These are phyloP conservation scores for Discoglossus pictus DNA, from an alignment of 2,797 vertebrate genomes.

Conservation along the genomic window DNA sequence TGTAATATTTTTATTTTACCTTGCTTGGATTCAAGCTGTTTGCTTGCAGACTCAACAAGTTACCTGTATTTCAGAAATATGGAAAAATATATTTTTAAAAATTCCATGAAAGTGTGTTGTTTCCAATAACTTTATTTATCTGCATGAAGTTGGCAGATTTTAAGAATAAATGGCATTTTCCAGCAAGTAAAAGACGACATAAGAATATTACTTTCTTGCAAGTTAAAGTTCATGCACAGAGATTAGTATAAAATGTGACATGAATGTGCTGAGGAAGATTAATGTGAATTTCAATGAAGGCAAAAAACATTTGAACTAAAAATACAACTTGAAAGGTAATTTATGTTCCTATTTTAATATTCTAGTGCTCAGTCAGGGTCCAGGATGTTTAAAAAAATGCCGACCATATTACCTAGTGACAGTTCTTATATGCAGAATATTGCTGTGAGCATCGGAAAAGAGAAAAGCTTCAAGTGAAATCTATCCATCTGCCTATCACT, in stretches of 20 bases:
- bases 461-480: slow-evolving; percentile 52
- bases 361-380: slow-evolving; percentile 14
- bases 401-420: slow-evolving; percentile 44
- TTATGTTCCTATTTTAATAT: slow-evolving; percentile 47
- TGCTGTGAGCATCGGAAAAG: slow-evolving; percentile 42
- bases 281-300: slow-evolving; percentile 6
- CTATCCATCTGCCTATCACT: slow-evolving; percentile 57
- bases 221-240: slow-evolving; percentile 15
- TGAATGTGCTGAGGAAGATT: background rate
- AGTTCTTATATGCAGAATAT: slow-evolving; percentile 50
- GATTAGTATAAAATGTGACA: slow-evolving; percentile 17
- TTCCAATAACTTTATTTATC: too few relatives aligned
- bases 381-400: slow-evolving; percentile 29
- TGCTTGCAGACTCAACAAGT: too few relatives aligned
- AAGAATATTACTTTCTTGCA: slow-evolving; percentile 1
- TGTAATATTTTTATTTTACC: too few relatives aligned
- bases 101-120: too few relatives aligned
- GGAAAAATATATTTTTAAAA: too few relatives aligned
- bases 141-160: background rate
- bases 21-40: too few relatives aligned
- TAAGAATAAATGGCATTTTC: slow-evolving; percentile 2
- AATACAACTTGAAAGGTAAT: slow-evolving; percentile 45
- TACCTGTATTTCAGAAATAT: too few relatives aligned
- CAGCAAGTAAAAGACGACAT: background rate
- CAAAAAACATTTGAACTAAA: slow-evolving; percentile 29